Conservation (phyloP, 2,797 vertebrate genomes). For the Anas acuta region DNA sequence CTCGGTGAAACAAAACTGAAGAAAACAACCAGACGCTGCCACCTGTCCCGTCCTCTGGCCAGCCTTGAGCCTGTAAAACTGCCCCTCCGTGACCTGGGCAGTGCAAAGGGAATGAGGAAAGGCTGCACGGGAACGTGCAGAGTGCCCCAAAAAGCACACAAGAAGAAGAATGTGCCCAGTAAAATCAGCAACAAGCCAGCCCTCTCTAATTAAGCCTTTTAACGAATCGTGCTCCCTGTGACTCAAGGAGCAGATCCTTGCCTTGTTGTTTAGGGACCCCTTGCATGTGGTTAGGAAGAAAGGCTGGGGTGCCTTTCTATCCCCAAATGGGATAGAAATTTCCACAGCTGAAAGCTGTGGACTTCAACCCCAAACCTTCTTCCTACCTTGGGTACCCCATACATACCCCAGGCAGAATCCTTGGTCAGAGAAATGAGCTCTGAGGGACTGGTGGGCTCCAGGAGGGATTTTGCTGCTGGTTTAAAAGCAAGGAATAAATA, state of each 20-base stretch:
- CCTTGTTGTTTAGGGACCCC: not conserved
- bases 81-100: not conserved
- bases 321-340: not conserved
- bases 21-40: not conserved
- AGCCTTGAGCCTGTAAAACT: accelerated
- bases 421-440: not conserved
- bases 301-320: not conserved
- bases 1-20: not conserved
- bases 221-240: not conserved
- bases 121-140: accelerated
- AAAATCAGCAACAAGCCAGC: not conserved
- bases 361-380: not conserved
- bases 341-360: not conserved
- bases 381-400: not conserved
- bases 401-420: not conserved
- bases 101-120: not conserved
- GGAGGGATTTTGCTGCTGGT: not conserved
- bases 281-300: not conserved
- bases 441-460: accelerated
- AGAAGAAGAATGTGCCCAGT: not conserved
- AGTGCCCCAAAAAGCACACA: not conserved
- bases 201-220: not conserved
- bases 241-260: not conserved
- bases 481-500: not conserved
- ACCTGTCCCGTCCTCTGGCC: not conserved